Evolutionary conservation across 2,113 vertebrate genomes (phyloP).

Genomic region (Periophthalmodon schlosseri): DNA sequence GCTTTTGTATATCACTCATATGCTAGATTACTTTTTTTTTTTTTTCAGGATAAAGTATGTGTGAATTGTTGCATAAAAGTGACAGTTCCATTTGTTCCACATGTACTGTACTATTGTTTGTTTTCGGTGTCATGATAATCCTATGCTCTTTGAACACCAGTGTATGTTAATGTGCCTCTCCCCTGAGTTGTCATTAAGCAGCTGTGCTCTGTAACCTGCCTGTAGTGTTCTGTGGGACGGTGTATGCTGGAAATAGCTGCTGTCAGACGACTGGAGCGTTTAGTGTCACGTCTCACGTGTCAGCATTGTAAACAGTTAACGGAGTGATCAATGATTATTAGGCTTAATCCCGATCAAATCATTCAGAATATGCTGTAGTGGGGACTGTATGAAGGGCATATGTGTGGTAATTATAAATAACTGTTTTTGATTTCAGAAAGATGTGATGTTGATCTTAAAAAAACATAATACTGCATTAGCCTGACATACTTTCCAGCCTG

Average conservation of each 20-base stretch:
- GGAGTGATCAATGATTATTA: not conserved
- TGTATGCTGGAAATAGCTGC: slow-evolving; percentile 21
- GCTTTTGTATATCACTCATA: too few species aligned
- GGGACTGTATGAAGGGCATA: not conserved
- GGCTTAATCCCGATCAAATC: slow-evolving; percentile 4
- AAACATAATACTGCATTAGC: too few species aligned
- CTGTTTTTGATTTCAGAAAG: too few species aligned
- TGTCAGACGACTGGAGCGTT: slow-evolving; percentile 22
- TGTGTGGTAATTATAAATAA: too few species aligned
- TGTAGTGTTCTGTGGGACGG: slow-evolving; percentile 22
- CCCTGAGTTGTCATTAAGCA: slow-evolving; percentile 61
- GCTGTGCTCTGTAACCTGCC: slow-evolving; percentile 36
- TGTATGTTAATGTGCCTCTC: slow-evolving; percentile 50
- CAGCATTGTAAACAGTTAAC: slow-evolving; percentile 15
- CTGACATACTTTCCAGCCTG: too few species aligned
- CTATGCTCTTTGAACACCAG: slow-evolving; percentile 41
- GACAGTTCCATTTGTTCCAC: not conserved
- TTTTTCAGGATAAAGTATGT: not conserved
- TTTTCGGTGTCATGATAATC: slow-evolving; percentile 31
- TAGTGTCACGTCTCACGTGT: slow-evolving; percentile 22
- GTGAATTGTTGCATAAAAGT: not conserved
- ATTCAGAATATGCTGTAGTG: not conserved
- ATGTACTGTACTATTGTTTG: slow-evolving; percentile 33
- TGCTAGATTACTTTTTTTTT: not conserved
- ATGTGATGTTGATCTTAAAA: too few species aligned